A percentile compares a stretch with the other conserved stretches of the same genome.
Conservation (phyloP, 2,888 invertebrate genomes). For the Hyppa rectilinea region DNA sequence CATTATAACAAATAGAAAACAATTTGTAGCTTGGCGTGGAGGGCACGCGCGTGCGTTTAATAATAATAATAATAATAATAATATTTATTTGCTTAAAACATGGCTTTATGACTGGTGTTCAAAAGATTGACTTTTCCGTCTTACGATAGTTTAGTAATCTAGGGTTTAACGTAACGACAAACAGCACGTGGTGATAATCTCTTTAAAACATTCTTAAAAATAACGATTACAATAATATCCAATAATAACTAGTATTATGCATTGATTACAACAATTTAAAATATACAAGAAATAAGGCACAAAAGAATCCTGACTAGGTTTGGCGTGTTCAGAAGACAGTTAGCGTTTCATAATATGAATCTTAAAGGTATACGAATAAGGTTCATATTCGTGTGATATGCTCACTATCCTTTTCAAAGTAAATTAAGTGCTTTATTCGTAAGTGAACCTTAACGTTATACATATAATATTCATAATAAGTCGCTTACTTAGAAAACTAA, state of each 20-base stretch:
- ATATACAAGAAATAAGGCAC: slow-evolving; percentile 64
- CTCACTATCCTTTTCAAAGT: no score
- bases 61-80: no score
- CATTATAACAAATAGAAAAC: no score
- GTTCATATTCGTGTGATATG: neutral
- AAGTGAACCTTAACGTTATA: no score
- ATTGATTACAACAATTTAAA: slow-evolving; percentile 51
- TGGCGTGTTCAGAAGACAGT: slow-evolving; percentile 38
- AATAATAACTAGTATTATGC: slow-evolving; percentile 53
- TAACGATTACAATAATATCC: slow-evolving; percentile 46
- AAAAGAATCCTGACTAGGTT: slow-evolving; percentile 63
- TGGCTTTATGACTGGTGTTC: no score
- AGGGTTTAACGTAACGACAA: slow-evolving; percentile 51
- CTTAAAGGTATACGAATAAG: neutral
- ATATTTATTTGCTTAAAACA: no score
- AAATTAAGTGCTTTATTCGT: no score
- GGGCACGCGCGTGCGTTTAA: no score
- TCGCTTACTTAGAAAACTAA: neutral
- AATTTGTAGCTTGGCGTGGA: no score
- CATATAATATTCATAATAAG: no score
- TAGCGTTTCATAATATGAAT: neutral
- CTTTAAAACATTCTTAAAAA: slow-evolving; percentile 65
- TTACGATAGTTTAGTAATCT: no score
- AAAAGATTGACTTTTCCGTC: no score
- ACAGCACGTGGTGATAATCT: slow-evolving; percentile 61